These are phyloP conservation scores for Cephalopterus ornatus DNA, from an alignment of 2,113 vertebrate genomes.

Conservation along the genomic window DNA sequence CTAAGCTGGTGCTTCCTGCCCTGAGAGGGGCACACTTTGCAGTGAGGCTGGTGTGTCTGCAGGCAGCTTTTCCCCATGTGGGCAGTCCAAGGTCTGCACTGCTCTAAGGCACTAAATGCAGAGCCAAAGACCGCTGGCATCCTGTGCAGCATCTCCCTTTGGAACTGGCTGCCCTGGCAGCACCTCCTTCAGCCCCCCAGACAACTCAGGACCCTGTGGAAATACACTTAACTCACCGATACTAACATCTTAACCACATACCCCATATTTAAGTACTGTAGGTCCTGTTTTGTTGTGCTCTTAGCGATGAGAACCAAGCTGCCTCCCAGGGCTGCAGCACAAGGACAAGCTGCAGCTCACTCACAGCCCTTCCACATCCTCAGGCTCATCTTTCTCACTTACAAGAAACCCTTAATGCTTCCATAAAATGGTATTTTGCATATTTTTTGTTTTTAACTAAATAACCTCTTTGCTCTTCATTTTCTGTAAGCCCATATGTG, in stretches of 20 bases:
- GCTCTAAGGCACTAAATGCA: background rate
- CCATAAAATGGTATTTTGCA: background rate
- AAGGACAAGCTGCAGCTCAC: background rate
- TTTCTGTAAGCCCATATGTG: background rate
- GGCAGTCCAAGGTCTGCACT: background rate
- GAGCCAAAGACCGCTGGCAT: background rate
- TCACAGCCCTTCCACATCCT: background rate
- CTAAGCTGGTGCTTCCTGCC: background rate
- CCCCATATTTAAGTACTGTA: accelerated
- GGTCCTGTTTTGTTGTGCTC: background rate
- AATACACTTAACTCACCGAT: background rate
- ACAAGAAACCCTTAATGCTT: background rate
- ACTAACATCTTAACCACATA: background rate
- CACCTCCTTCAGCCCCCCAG: background rate
- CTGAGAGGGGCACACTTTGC: background rate
- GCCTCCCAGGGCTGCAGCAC: background rate
- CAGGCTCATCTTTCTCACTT: background rate
- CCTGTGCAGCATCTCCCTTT: background rate
- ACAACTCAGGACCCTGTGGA: background rate
- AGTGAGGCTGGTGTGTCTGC: background rate
- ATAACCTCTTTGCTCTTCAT: background rate
- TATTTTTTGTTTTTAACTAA: background rate
- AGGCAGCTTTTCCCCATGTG: background rate
- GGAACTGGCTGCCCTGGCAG: background rate
- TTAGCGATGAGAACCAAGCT: accelerated